A percentile compares a stretch with the other conserved stretches of the same genome.
These are phyloP conservation scores for Austrofundulus limnaeus DNA, from an alignment of 2,113 vertebrate genomes.

Conservation along the genomic window DNA sequence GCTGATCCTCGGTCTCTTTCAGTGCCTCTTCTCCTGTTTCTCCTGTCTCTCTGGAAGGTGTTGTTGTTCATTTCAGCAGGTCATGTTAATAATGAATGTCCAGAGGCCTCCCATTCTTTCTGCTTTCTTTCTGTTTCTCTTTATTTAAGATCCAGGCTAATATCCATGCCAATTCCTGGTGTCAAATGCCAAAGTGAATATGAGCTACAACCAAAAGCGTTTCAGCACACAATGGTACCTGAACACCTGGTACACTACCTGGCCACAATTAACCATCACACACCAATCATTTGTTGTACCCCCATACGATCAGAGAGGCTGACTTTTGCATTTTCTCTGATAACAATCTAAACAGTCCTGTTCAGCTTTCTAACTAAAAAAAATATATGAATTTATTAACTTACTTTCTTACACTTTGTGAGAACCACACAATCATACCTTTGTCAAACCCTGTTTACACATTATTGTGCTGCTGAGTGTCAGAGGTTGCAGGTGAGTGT, in stretches of 20 bases:
- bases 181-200: slow-evolving; percentile 10
- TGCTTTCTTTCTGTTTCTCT: slow-evolving; percentile 28
- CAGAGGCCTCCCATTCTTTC: slow-evolving; percentile 29
- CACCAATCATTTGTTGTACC: too few species aligned
- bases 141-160: slow-evolving; percentile 53
- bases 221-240: slow-evolving; percentile 23
- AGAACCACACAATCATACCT: background rate
- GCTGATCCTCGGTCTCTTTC: slow-evolving; percentile 13
- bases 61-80: slow-evolving; percentile 25
- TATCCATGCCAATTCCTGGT: slow-evolving; percentile 16
- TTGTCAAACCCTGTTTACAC: background rate
- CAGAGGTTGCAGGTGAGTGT: slow-evolving; percentile 37
- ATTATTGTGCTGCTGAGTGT: slow-evolving; percentile 1
- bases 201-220: background rate
- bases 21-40: background rate
- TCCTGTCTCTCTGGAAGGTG: slow-evolving; percentile 20
- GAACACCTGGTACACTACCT: too few species aligned
- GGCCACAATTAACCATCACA: too few species aligned
- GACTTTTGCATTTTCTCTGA: too few species aligned
- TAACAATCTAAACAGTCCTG: too few species aligned
- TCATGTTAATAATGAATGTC: slow-evolving; percentile 61
- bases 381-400: too few species aligned
- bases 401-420: too few species aligned
- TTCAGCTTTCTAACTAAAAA: too few species aligned
- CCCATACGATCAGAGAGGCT: too few species aligned